phyloP scores from a whole-genome alignment of 2,113 vertebrate genomes.

The Notiomystis cincta region DNA sequence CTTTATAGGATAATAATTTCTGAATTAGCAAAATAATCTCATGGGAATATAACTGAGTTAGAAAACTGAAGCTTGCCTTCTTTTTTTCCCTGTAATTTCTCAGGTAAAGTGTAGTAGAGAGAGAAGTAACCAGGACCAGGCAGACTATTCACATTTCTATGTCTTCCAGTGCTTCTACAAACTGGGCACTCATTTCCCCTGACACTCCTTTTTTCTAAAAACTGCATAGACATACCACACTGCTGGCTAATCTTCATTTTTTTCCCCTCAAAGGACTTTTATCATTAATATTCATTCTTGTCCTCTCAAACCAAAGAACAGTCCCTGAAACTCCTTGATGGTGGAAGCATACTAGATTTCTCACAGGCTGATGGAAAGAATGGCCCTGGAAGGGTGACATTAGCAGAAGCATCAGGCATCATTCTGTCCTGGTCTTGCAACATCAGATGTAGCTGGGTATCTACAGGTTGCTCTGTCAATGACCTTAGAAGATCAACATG shows the following conservation, averaged over 20 bases:
- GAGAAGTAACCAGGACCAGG: neutral
- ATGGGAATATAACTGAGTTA: neutral
- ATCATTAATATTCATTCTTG: neutral
- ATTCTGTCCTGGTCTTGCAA: neutral
- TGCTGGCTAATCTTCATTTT: neutral
- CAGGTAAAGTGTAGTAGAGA: neutral
- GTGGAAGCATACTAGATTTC: neutral
- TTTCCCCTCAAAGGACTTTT: neutral
- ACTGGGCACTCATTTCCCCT: fast-evolving
- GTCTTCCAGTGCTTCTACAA: neutral
- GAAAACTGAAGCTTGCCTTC: neutral
- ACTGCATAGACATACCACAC: too few species aligned
- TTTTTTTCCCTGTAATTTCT: neutral
- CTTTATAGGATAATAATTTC: neutral
- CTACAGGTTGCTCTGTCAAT: neutral
- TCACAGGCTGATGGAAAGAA: neutral
- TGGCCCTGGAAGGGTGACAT: neutral
- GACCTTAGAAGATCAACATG: neutral
- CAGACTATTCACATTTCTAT: neutral
- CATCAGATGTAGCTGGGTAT: neutral
- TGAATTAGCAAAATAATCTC: neutral
- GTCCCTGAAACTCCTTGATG: neutral
- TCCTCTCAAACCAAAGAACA: neutral
- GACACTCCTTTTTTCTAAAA: neutral
- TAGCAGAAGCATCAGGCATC: neutral